Evolutionary conservation across 2,797 vertebrate species (phyloP).

Genomic region (Ispidina picta): DNA sequence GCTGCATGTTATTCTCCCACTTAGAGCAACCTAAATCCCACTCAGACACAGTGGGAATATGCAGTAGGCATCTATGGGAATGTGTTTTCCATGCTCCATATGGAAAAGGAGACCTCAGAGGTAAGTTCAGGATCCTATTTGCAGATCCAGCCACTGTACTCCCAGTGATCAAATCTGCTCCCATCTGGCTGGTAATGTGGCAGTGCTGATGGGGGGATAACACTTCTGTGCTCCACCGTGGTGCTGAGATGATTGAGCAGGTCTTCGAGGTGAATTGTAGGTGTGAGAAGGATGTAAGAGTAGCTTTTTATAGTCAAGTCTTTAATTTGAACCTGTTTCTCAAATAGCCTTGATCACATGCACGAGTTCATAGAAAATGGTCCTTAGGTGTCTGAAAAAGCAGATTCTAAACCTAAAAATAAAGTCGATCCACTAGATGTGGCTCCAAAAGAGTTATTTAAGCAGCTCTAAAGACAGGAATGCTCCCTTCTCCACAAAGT

Average conservation of each 20-base stretch:
- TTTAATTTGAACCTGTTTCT: neutral
- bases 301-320: neutral
- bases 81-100: neutral
- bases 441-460: conserved; percentile 34
- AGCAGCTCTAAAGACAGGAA: conserved; percentile 5
- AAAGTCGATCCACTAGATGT: neutral
- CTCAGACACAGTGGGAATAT: neutral
- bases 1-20: neutral
- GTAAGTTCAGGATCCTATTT: neutral
- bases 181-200: neutral
- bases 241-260: neutral
- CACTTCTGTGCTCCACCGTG: neutral
- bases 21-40: neutral
- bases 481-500: neutral
- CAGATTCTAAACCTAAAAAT: conserved; percentile 38
- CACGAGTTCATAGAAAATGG: neutral
- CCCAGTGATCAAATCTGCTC: neutral
- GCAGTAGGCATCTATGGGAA: neutral
- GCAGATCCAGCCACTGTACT: neutral
- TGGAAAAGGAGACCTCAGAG: neutral
- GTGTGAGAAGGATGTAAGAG: neutral
- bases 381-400: conserved; percentile 9
- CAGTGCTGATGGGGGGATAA: neutral
- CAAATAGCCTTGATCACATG: neutral
- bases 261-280: neutral